Evolutionary conservation across 2,888 invertebrate species (phyloP).

Genomic region (Xestia xanthographa): DNA sequence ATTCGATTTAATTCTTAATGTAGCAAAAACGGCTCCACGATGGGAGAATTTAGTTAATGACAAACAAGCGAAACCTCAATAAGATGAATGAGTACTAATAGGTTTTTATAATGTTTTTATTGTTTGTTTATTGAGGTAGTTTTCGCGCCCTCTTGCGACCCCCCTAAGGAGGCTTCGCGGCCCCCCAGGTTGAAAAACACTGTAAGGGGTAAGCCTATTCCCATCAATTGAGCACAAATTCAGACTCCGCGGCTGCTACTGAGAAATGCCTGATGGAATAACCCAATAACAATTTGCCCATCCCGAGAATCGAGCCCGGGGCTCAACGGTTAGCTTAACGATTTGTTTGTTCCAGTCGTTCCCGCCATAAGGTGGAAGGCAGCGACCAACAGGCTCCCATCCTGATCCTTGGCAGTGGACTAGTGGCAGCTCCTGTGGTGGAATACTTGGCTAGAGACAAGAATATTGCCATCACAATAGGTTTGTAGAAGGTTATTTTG

Average conservation of each 20-base stretch:
- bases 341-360: conserved; percentile 86
- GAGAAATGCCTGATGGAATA: not conserved
- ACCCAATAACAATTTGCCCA: not conserved
- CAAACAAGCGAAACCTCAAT: no score
- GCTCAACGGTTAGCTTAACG: no score
- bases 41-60: no score
- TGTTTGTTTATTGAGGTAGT: no score
- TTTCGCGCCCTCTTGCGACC: no score
- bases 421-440: conserved; percentile 98
- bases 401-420: conserved; percentile 98
- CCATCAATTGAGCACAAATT: not conserved
- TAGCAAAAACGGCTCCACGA: no score
- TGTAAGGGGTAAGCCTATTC: not conserved
- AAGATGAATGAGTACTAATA: no score
- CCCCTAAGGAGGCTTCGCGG: no score
- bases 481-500: conserved; percentile 78
- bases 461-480: conserved; percentile 95
- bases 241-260: not conserved
- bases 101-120: no score
- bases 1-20: no score
- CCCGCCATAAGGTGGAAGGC: conserved; percentile 93
- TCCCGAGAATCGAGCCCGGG: not conserved
- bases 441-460: conserved; percentile 97
- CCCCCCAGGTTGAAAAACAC: no score
- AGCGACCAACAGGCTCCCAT: conserved; percentile 93